Conservation (phyloP, 2,113 vertebrate genomes). For the Nibea albiflora region DNA sequence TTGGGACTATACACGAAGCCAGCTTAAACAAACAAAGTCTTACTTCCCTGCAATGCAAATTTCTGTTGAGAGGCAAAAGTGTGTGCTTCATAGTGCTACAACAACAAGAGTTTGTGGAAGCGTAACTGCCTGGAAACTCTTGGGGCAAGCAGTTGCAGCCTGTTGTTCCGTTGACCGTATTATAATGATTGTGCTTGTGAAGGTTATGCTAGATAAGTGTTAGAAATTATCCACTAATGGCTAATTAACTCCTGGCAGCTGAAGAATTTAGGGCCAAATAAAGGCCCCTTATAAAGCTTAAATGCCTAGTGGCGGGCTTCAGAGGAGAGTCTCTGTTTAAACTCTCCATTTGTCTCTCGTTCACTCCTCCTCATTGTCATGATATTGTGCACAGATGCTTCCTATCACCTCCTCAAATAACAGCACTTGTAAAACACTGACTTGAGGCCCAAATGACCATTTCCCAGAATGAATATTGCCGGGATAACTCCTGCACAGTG, state of each 20-base stretch:
- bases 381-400: slow-evolving; percentile 73
- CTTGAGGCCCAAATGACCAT: slow-evolving; percentile 74
- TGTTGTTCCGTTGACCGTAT: slow-evolving; percentile 79
- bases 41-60: slow-evolving; percentile 65
- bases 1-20: slow-evolving; percentile 39
- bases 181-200: slow-evolving; percentile 78
- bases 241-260: slow-evolving; percentile 79
- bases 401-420: slow-evolving; percentile 63
- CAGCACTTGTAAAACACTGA: slow-evolving; percentile 66
- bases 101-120: slow-evolving; percentile 42
- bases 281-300: slow-evolving; percentile 65
- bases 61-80: slow-evolving; percentile 61
- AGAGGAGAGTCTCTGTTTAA: slow-evolving; percentile 52
- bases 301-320: slow-evolving; percentile 55
- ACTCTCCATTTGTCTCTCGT: slow-evolving; percentile 62
- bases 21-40: slow-evolving; percentile 70
- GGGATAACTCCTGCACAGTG: slow-evolving; percentile 61
- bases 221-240: slow-evolving; percentile 78
- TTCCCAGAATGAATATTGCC: slow-evolving; percentile 73
- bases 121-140: slow-evolving; percentile 49
- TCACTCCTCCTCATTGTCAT: slow-evolving; percentile 64
- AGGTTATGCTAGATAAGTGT: slow-evolving; percentile 81
- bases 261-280: slow-evolving; percentile 67
- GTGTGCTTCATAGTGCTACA: slow-evolving; percentile 42
- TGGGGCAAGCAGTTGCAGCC: slow-evolving; percentile 64